These are phyloP conservation scores for Abscondita cerata DNA, from an alignment of 2,888 invertebrate species.

Conservation along the genomic window DNA sequence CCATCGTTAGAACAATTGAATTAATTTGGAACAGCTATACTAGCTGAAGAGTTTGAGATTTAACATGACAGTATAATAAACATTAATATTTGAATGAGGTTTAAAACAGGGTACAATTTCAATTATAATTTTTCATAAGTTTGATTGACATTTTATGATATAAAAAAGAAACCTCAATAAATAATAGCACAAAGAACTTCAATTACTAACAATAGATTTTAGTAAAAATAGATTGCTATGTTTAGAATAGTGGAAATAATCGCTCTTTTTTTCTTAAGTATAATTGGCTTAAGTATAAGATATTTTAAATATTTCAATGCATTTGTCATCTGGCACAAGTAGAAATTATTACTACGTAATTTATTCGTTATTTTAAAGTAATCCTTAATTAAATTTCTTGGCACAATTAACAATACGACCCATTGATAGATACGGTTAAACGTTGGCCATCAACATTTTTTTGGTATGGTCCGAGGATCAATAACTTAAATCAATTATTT, in stretches of 20 bases:
- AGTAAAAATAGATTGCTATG: constrained; percentile 6
- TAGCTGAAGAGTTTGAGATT: constrained; percentile 1
- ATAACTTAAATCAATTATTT: too few species aligned
- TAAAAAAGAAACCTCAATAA: constrained; percentile 7
- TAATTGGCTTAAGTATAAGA: constrained; percentile 1
- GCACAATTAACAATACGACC: too few species aligned
- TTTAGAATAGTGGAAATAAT: constrained; percentile 8
- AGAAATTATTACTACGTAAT: too few species aligned
- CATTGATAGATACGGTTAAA: too few species aligned
- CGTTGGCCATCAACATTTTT: too few species aligned
- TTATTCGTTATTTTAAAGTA: too few species aligned
- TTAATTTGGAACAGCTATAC: constrained; percentile 11
- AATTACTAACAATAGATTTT: constrained; percentile 6
- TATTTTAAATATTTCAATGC: background rate
- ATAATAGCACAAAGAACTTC: constrained; percentile 8
- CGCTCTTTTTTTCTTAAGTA: constrained; percentile 2
- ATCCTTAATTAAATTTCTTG: too few species aligned
- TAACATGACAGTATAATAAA: constrained; percentile 14
- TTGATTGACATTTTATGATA: constrained; percentile 20
- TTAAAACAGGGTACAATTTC: background rate
- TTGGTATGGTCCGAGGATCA: too few species aligned
- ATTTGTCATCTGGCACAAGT: too few species aligned
- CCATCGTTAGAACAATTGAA: constrained; percentile 15
- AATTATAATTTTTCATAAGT: constrained; percentile 18
- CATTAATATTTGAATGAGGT: constrained; percentile 1